phyloP scores from a whole-genome alignment of 1,140 invertebrate genomes.

The Cydia strobilella region DNA sequence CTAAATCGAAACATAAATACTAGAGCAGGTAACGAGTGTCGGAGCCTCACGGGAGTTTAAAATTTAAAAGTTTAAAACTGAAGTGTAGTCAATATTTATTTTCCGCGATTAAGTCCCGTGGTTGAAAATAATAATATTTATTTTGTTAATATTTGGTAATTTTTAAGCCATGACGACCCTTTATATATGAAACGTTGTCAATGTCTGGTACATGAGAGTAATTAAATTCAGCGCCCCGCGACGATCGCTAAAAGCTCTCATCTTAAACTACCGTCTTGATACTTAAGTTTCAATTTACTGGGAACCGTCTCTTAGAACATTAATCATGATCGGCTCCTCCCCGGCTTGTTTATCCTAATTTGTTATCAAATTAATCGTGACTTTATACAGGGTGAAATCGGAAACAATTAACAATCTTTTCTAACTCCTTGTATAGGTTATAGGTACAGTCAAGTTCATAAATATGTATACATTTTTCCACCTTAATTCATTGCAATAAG shows the following conservation, averaged over 20 bases:
- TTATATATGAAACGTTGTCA: not conserved
- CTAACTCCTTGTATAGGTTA: not conserved
- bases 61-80: too few species aligned
- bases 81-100: too few species aligned
- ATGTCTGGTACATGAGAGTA: slow-evolving; percentile 6
- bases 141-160: too few species aligned
- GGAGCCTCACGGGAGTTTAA: too few species aligned
- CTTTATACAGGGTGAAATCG: not conserved
- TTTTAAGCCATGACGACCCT: too few species aligned
- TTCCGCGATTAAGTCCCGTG: too few species aligned
- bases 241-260: slow-evolving; percentile 23
- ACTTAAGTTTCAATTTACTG: slow-evolving; percentile 26
- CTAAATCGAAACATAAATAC: too few species aligned
- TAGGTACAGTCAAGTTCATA: too few species aligned
- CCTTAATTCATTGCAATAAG: too few species aligned
- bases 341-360: slow-evolving; percentile 13
- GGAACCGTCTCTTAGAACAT: not conserved
- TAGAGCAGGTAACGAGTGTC: too few species aligned
- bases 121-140: too few species aligned
- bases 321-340: slow-evolving; percentile 19
- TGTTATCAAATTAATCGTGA: slow-evolving; percentile 25
- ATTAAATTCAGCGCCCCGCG: slow-evolving; percentile 11
- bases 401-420: not conserved
- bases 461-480: too few species aligned
- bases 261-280: slow-evolving; percentile 13